Conservation (phyloP, 1,140 invertebrate species). For the Diprion similis region DNA sequence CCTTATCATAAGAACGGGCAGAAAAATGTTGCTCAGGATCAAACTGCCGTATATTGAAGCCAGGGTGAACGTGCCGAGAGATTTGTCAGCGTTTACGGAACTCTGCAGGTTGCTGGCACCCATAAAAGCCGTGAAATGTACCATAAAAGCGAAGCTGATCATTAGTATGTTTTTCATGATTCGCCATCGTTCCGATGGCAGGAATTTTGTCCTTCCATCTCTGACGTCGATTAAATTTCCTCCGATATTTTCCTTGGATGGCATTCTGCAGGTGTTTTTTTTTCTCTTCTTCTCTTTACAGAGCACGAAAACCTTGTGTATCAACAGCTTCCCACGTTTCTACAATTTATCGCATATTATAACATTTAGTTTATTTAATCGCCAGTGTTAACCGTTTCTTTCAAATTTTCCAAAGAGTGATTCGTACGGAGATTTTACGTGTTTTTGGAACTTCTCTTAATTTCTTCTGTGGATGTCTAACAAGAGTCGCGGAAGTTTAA, state of each 20-base stretch:
- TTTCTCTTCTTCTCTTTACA: too few relatives aligned
- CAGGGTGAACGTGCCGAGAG: slow-evolving; percentile 74
- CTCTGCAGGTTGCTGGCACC: slow-evolving; percentile 81
- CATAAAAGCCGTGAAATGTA: slow-evolving; percentile 85
- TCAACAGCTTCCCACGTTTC: too few relatives aligned
- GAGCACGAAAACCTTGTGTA: too few relatives aligned
- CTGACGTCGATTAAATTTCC: slow-evolving; percentile 40
- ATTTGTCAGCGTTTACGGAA: slow-evolving; percentile 73
- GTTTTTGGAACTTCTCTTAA: too few relatives aligned
- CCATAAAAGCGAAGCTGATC: slow-evolving; percentile 79
- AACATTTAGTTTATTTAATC: too few relatives aligned
- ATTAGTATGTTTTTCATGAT: slow-evolving; percentile 77
- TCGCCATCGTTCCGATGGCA: slow-evolving; percentile 66
- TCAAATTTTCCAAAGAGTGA: too few relatives aligned
- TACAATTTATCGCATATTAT: too few relatives aligned
- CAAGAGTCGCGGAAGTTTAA: too few relatives aligned
- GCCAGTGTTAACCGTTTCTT: too few relatives aligned
- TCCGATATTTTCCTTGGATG: slow-evolving; percentile 28
- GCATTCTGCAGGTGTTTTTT: not conserved
- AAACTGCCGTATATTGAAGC: slow-evolving; percentile 82
- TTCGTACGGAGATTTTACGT: too few relatives aligned
- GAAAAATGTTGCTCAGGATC: slow-evolving; percentile 81
- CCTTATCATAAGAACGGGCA: slow-evolving; percentile 79
- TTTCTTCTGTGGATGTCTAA: too few relatives aligned
- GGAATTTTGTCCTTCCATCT: slow-evolving; percentile 37